These are phyloP conservation scores for Enteromius afrohamiltoni DNA, from an alignment of 2,797 vertebrate genomes.

Conservation along the genomic window DNA sequence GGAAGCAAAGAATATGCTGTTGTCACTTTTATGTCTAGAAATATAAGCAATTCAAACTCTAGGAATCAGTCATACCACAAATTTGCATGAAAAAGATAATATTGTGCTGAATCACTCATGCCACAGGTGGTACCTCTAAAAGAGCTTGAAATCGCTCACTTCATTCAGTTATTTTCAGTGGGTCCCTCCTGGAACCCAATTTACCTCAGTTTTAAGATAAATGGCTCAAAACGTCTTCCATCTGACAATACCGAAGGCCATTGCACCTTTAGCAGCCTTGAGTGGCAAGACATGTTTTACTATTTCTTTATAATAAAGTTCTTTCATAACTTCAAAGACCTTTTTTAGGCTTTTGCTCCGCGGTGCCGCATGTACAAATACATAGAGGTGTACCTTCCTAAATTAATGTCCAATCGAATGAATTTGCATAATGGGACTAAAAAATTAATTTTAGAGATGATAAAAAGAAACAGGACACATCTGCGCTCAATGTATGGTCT, in stretches of 20 bases:
- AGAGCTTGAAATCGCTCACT: neutral
- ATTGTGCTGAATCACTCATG: slow-evolving; percentile 4
- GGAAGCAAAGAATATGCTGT: neutral
- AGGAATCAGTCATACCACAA: neutral
- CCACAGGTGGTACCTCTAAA: neutral
- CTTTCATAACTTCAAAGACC: neutral
- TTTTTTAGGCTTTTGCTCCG: neutral
- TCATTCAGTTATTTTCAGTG: slow-evolving; percentile 14
- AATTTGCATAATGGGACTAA: neutral
- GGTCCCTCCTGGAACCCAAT: neutral
- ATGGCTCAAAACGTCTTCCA: slow-evolving; percentile 1
- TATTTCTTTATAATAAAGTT: neutral
- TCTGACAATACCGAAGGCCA: neutral
- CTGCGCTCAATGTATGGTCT: neutral
- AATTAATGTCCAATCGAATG: neutral
- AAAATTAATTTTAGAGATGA: neutral
- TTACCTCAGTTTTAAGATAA: slow-evolving; percentile 1
- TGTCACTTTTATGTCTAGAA: neutral
- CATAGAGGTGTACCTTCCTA: slow-evolving; percentile 1
- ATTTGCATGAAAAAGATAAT: slow-evolving; percentile 11
- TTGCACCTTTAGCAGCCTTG: neutral
- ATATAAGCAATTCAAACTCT: neutral
- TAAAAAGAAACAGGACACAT: slow-evolving; percentile 4
- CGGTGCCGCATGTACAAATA: neutral
- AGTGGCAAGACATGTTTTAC: neutral